Evolutionary conservation across 2,113 vertebrate species (phyloP).

Genomic region (Myotis brandtii): DNA sequence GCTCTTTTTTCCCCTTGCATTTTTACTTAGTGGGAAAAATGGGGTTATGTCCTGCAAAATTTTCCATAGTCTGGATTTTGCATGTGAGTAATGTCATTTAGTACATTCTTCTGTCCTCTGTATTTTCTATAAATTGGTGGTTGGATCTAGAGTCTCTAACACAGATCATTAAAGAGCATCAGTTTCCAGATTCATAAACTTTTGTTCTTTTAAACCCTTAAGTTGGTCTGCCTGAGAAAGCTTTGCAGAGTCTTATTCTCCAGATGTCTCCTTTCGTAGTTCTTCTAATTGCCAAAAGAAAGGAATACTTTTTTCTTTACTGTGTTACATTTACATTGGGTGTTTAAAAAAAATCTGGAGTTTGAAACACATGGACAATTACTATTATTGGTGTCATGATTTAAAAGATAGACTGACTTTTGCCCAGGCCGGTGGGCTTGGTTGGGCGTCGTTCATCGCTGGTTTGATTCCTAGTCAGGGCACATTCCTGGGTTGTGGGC

Average conservation of each 20-base stretch:
- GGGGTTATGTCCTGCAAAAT: neutral
- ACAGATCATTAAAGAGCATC: neutral
- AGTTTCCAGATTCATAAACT: slow-evolving; percentile 13
- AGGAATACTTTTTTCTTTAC: neutral
- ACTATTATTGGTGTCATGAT: neutral
- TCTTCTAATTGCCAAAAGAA: neutral
- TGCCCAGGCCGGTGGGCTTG: no score
- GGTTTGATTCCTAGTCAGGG: no score
- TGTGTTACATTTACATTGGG: neutral
- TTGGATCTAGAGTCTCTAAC: neutral
- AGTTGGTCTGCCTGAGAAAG: slow-evolving; percentile 10
- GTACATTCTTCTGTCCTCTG: slow-evolving; percentile 25
- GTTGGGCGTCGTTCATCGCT: no score
- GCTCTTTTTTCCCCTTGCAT: neutral
- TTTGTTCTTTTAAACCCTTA: slow-evolving; percentile 18
- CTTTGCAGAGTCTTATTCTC: neutral
- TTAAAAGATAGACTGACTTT: slow-evolving; percentile 9
- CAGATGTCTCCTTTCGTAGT: neutral
- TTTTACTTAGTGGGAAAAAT: slow-evolving; percentile 43
- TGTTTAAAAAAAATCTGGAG: neutral
- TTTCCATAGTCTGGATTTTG: neutral
- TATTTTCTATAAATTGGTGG: neutral
- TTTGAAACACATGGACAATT: neutral
- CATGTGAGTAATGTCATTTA: neutral
- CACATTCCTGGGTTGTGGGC: no score